phyloP scores from a whole-genome alignment of 2,113 vertebrate genomes.

The Erythrocercus mccallii region DNA sequence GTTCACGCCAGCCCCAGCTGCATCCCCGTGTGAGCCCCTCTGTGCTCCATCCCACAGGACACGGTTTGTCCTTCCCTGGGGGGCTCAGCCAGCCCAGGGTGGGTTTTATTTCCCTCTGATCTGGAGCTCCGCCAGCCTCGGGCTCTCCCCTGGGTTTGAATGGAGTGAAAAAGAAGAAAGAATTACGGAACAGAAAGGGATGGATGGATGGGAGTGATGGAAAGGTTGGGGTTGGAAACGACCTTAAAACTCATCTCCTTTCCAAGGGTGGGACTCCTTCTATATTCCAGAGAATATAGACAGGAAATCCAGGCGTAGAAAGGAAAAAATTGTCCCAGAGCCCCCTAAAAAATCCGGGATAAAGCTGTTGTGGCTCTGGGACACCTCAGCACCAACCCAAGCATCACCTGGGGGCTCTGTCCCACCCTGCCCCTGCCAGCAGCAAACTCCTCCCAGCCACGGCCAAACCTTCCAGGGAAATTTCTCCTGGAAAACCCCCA shows the following conservation, averaged over 20 bases:
- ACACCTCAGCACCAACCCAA: rapidly evolving
- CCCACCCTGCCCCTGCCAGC: rapidly evolving
- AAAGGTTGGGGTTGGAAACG: neutral
- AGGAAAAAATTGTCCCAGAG: neutral
- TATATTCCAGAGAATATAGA: neutral
- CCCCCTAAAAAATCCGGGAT: neutral
- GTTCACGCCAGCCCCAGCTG: slow-evolving; percentile 24
- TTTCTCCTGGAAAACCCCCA: neutral
- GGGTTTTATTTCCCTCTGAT: neutral
- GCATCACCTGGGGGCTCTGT: neutral
- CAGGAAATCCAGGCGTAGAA: neutral
- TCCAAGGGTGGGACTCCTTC: neutral
- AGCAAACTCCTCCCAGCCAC: neutral
- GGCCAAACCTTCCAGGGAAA: neutral
- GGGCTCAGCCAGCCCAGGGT: neutral
- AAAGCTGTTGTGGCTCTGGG: neutral
- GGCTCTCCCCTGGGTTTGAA: neutral
- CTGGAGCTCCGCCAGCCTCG: neutral
- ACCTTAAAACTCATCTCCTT: neutral
- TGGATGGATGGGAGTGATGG: neutral
- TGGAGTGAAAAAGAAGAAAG: neutral
- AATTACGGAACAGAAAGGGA: neutral
- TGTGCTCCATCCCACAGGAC: neutral
- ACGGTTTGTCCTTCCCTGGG: neutral
- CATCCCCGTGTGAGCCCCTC: neutral